These are phyloP conservation scores for Dolichopus griseipennis DNA, from an alignment of 2,888 invertebrate species.

Conservation along the genomic window DNA sequence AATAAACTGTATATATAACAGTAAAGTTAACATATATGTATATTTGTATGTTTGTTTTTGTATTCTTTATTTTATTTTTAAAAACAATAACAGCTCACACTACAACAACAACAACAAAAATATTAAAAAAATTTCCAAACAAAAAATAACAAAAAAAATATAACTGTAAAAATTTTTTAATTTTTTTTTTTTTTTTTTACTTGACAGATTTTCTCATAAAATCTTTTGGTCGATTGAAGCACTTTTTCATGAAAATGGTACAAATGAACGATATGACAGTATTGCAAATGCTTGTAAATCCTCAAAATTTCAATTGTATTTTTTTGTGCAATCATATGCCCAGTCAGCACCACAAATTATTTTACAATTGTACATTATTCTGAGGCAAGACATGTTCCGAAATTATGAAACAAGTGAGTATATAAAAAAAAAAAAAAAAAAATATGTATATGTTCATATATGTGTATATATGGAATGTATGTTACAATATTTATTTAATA, in stretches of 20 bases:
- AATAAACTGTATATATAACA: not conserved
- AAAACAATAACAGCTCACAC: no score
- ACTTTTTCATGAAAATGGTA: constrained; percentile 49
- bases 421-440: not conserved
- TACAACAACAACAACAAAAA: not conserved
- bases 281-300: constrained; percentile 52
- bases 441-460: no score
- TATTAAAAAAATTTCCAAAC: not conserved
- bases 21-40: not conserved
- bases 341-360: constrained; percentile 67
- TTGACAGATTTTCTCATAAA: constrained; percentile 55
- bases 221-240: constrained; percentile 72
- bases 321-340: constrained; percentile 67
- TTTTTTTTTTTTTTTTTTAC: constrained; percentile 13
- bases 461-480: no score
- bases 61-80: no score
- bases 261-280: constrained; percentile 52
- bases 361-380: constrained; percentile 56
- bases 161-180: no score
- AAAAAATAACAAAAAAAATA: not conserved
- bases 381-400: constrained; percentile 48
- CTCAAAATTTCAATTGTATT: constrained; percentile 64
- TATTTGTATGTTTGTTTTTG: no score
- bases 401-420: constrained; percentile 56
- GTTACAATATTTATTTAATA: no score